phyloP scores from a whole-genome alignment of 2,888 invertebrate species.

The Dasypogon diadema region DNA sequence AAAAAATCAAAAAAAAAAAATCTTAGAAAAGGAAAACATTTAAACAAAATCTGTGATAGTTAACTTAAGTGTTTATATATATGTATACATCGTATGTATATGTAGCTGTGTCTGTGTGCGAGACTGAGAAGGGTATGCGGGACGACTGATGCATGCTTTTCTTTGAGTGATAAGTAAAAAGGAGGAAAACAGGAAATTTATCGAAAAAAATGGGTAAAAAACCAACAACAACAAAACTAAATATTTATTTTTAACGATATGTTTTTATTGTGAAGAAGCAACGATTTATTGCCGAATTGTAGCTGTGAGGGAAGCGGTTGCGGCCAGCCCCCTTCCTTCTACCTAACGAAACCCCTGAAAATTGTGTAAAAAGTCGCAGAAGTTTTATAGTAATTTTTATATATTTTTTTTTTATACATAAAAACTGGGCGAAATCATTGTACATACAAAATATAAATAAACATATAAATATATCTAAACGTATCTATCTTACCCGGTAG shows the following conservation, averaged over 20 bases:
- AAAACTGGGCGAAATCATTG: conserved; percentile 27
- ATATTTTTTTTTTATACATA: not conserved
- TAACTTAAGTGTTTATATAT: conserved; percentile 34
- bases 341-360: conserved; percentile 23
- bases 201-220: conserved; percentile 10
- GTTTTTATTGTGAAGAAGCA: conserved; percentile 27
- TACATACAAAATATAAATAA: conserved; percentile 19
- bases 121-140: conserved; percentile 39
- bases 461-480: conserved; percentile 14
- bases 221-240: not conserved
- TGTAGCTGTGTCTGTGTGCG: conserved; percentile 26
- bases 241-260: conserved; percentile 30
- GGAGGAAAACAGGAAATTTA: not conserved
- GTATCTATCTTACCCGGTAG: conserved; percentile 18
- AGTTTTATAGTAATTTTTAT: conserved; percentile 5
- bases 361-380: conserved; percentile 18
- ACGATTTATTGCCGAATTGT: conserved; percentile 46
- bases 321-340: conserved; percentile 20
- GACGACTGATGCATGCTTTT: conserved; percentile 38
- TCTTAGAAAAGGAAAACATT: conserved; percentile 33
- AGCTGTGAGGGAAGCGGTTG: conserved; percentile 34
- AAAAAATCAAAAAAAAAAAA: conserved; percentile 10
- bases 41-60: conserved; percentile 48
- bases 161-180: conserved; percentile 39
- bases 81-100: conserved; percentile 35